Conservation (phyloP, 2,888 invertebrate genomes). For the Drosophila silvestris region DNA sequence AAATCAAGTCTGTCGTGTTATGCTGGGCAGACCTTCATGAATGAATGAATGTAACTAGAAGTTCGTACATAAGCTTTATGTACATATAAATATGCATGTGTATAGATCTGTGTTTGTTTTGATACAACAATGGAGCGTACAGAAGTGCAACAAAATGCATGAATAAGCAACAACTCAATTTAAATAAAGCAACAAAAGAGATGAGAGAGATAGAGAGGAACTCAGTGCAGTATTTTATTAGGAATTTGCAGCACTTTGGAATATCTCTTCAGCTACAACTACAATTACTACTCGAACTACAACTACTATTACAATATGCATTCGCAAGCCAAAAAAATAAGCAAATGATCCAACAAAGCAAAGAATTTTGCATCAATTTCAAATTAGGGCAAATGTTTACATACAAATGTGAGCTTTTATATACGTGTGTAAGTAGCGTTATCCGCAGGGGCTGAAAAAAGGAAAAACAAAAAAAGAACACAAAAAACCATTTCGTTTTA, state of each 20-base stretch:
- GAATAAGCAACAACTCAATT: conserved; percentile 79
- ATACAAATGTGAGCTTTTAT: conserved; percentile 1
- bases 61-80: neutral
- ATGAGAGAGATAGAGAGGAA: conserved; percentile 29
- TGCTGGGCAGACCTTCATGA: conserved; percentile 41
- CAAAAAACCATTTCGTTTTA: conserved; percentile 16
- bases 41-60: conserved; percentile 49
- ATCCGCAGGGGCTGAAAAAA: neutral
- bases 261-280: conserved; percentile 22
- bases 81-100: conserved; percentile 6
- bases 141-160: conserved; percentile 76
- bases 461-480: neutral
- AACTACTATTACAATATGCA: conserved; percentile 1
- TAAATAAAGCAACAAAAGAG: conserved; percentile 69
- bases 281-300: neutral
- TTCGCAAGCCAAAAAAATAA: conserved; percentile 5
- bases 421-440: neutral
- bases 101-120: conserved; percentile 31
- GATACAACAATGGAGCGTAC: conserved; percentile 61
- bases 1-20: conserved; percentile 43
- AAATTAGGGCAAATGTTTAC: conserved; percentile 23
- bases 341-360: conserved; percentile 10
- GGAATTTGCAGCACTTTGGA: conserved; percentile 26
- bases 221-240: conserved; percentile 38
- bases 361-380: conserved; percentile 23